These are phyloP conservation scores for Malacoctenus gilli DNA, from an alignment of 2,797 vertebrate genomes.

Conservation along the genomic window DNA sequence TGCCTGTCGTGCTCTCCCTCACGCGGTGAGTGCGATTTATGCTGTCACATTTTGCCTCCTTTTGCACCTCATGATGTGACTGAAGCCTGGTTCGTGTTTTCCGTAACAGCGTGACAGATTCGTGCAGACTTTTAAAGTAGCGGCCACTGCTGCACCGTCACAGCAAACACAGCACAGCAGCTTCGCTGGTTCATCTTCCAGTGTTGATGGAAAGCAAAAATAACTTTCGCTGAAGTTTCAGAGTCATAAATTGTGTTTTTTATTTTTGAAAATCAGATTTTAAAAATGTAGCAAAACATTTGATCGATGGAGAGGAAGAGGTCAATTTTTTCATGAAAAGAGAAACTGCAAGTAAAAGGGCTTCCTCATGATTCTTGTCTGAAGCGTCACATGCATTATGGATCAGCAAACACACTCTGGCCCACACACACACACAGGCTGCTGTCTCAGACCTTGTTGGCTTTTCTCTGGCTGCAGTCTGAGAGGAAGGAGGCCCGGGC, in stretches of 20 bases:
- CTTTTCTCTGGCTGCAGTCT: conserved; percentile 16
- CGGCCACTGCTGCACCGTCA: neutral
- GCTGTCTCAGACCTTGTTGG: conserved; percentile 20
- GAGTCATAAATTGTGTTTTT: conserved; percentile 13
- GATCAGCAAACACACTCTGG: conserved; percentile 35
- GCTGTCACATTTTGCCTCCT: conserved; percentile 32
- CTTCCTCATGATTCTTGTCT: conserved; percentile 26
- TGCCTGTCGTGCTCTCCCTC: conserved; percentile 16
- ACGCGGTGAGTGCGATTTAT: conserved; percentile 36
- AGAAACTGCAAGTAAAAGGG: conserved; percentile 19
- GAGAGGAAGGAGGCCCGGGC: conserved; percentile 24
- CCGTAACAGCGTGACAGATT: conserved; percentile 34
- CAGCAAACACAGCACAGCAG: conserved; percentile 22
- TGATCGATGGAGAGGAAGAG: too few species aligned
- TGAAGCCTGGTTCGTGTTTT: conserved; percentile 25
- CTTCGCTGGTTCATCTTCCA: neutral
- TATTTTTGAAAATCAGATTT: too few species aligned
- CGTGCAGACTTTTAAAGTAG: conserved; percentile 9
- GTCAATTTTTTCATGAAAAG: too few species aligned
- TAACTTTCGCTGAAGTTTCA: conserved; percentile 2
- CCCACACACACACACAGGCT: conserved; percentile 29
- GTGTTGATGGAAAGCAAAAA: conserved; percentile 3
- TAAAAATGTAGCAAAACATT: too few species aligned
- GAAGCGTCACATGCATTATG: conserved; percentile 47
- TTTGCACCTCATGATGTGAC: conserved; percentile 55